Conservation (phyloP, 2,797 vertebrate genomes). For the Aeoliscus strigatus region DNA sequence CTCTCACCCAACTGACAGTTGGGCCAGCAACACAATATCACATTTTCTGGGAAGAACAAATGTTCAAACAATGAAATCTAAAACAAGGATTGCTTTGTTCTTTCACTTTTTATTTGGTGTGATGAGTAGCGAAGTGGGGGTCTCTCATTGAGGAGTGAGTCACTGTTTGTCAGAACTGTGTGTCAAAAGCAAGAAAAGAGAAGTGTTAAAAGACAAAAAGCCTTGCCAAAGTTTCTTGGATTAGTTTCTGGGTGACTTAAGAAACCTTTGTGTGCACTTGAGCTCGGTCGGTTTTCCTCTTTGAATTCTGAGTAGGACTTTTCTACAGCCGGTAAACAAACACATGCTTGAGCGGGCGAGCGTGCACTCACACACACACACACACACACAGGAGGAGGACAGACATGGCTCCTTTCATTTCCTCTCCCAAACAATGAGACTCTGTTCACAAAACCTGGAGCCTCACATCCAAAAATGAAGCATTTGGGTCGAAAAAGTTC, state of each 20-base stretch:
- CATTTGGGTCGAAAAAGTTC: constrained; percentile 18
- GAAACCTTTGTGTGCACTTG: constrained; percentile 39
- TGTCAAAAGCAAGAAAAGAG: constrained; percentile 28
- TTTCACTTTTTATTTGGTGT: constrained; percentile 32
- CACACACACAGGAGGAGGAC: constrained; percentile 5
- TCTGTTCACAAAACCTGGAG: constrained; percentile 24
- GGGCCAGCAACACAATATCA: not conserved
- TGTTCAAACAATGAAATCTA: constrained; percentile 11
- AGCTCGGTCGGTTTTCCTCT: constrained; percentile 28
- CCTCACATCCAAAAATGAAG: constrained; percentile 23
- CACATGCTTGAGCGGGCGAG: constrained; percentile 15
- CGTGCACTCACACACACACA: constrained; percentile 2
- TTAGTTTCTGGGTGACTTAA: constrained; percentile 49
- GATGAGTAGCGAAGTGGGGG: constrained; percentile 30
- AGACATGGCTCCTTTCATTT: constrained; percentile 36
- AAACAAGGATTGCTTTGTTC: constrained; percentile 11
- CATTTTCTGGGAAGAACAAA: constrained; percentile 12
- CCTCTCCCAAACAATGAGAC: constrained; percentile 30
- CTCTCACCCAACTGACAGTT: too few relatives aligned
- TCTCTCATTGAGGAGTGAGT: constrained; percentile 3
- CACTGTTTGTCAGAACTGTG: constrained; percentile 10
- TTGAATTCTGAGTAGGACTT: constrained; percentile 52
- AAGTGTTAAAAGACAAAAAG: constrained; percentile 27
- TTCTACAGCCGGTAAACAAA: constrained; percentile 24
- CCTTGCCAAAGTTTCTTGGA: constrained; percentile 42